A percentile compares a stretch with the other conserved stretches of the same genome.
These are phyloP conservation scores for Scaptomyza reducta DNA, from an alignment of 2,888 invertebrate genomes.

Conservation along the genomic window DNA sequence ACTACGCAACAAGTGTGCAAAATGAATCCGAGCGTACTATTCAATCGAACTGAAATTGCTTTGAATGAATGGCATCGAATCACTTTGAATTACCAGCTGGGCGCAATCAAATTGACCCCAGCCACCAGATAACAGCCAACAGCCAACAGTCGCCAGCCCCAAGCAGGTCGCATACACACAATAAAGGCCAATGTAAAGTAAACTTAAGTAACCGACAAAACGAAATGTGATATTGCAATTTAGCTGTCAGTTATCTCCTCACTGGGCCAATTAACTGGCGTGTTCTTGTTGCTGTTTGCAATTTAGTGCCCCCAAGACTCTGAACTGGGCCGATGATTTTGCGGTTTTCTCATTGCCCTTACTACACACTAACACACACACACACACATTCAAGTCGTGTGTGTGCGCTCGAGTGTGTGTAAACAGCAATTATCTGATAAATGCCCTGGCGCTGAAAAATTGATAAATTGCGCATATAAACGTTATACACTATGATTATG, in stretches of 20 bases:
- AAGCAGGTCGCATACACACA: slow-evolving; percentile 35
- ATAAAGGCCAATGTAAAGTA: slow-evolving; percentile 48
- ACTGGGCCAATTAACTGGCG: slow-evolving; percentile 74
- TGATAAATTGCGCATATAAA: slow-evolving; percentile 77
- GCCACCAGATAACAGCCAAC: slow-evolving; percentile 9
- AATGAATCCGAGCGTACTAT: slow-evolving; percentile 37
- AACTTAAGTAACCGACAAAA: slow-evolving; percentile 62
- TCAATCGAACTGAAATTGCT: slow-evolving; percentile 42
- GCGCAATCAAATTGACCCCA: slow-evolving; percentile 53
- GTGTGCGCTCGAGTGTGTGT: slow-evolving; percentile 62
- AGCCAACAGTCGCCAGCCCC: slow-evolving; percentile 18
- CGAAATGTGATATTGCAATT: slow-evolving; percentile 79
- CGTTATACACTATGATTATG: slow-evolving; percentile 75
- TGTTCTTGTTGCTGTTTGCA: slow-evolving; percentile 64
- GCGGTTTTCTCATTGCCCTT: slow-evolving; percentile 64
- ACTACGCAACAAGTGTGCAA: slow-evolving; percentile 67
- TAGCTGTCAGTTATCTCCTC: slow-evolving; percentile 76
- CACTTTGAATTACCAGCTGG: slow-evolving; percentile 61
- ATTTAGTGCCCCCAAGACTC: slow-evolving; percentile 69
- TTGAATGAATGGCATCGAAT: slow-evolving; percentile 51
- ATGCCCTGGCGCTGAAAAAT: slow-evolving; percentile 76
- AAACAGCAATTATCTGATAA: slow-evolving; percentile 79
- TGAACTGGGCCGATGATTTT: slow-evolving; percentile 66
- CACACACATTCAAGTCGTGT: slow-evolving; percentile 7
- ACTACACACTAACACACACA: slow-evolving; percentile 12